Base-by-base conservation (phyloP, 2,888 invertebrate genomes). In the Ophraella communa region DNA sequence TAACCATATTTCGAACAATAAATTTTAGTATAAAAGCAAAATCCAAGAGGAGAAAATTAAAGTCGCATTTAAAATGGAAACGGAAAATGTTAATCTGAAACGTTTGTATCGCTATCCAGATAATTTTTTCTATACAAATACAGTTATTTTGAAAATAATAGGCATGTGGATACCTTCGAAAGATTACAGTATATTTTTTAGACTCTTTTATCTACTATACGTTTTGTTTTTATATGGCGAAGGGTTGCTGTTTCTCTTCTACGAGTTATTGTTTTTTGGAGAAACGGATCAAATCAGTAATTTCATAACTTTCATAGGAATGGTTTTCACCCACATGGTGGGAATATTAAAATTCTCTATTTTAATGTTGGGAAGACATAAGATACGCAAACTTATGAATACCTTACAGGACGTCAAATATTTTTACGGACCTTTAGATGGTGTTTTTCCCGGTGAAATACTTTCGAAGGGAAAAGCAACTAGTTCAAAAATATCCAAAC, bases 311-410 rank as follows among this genome's bases (percentile, higher is more conserved):
- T 70, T 73, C 10, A 68, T 73, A 23, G 72, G 71, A 21, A 71
- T 73, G 72, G 44, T 73, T 57, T 61, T 72, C 7, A 73, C 72
- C 8, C 75, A 75, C 54, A 20, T 71, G 4, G 64, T 73, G 7
- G 74, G 73, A 17, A 65, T 69, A n/a, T 61, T 61, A 1, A 75
- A 75, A 52, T 62, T 73, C n/a, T 66, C 55, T 11, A 66, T 71
- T 20, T 60, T 75, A 42, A 56, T 70, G 18, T 66, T 63, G 17
- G 52, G 56, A 20, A 47, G 55, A 3, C 24, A 63, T 5, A 59
- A 39, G 23, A 47, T 67, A 10, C 33, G 44, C n/a, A 58, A 44
- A 11, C 51, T 65, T 1, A 67, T 65, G 63, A 56, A 58, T 24
- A 39, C 21, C 4, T 51, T 67, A 24, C 67, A 65, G 14, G 61